Evolutionary conservation across 53 echinoderm and acorn worm species (phyloP).

Genomic region (Hippasteria phrygiana): DNA sequence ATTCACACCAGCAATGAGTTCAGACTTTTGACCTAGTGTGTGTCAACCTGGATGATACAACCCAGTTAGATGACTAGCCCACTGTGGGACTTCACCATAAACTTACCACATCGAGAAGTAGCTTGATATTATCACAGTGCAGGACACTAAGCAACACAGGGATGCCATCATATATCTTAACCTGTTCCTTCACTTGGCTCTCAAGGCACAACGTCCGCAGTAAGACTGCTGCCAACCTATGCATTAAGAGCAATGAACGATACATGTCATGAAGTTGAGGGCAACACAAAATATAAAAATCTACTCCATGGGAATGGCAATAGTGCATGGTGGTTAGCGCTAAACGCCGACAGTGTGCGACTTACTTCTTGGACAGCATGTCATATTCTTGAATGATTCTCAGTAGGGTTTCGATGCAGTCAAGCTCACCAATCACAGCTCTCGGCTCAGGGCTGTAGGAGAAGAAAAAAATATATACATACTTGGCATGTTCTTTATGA

Average conservation of each 20-base stretch:
- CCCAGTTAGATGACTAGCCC: neutral
- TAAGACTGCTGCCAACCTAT: slow-evolving; percentile 84
- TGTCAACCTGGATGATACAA: neutral
- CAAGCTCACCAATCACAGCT: slow-evolving; percentile 86
- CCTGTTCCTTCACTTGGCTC: slow-evolving; percentile 89
- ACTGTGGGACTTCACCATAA: neutral
- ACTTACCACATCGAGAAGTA: slow-evolving; percentile 96
- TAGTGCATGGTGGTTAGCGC: too few species aligned
- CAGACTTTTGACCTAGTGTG: too few species aligned
- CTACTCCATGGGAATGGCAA: too few species aligned
- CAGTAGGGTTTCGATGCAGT: slow-evolving; percentile 92
- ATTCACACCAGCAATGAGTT: too few species aligned
- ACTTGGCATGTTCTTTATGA: too few species aligned
- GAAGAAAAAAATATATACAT: neutral
- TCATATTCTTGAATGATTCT: slow-evolving; percentile 94
- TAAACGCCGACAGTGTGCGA: too few species aligned
- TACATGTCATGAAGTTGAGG: too few species aligned
- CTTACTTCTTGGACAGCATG: slow-evolving; percentile 92
- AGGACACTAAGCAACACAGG: slow-evolving; percentile 91
- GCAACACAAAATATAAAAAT: too few species aligned
- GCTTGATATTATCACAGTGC: slow-evolving; percentile 92
- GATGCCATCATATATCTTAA: slow-evolving; percentile 95
- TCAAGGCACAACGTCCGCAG: slow-evolving; percentile 87
- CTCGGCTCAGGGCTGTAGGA: slow-evolving; percentile 82
- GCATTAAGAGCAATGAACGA: neutral